Evolutionary conservation across 2,113 vertebrate species (phyloP), one percentile per base, ranked within the genome.

Genomic region (Pterocles burchelli): DNA sequence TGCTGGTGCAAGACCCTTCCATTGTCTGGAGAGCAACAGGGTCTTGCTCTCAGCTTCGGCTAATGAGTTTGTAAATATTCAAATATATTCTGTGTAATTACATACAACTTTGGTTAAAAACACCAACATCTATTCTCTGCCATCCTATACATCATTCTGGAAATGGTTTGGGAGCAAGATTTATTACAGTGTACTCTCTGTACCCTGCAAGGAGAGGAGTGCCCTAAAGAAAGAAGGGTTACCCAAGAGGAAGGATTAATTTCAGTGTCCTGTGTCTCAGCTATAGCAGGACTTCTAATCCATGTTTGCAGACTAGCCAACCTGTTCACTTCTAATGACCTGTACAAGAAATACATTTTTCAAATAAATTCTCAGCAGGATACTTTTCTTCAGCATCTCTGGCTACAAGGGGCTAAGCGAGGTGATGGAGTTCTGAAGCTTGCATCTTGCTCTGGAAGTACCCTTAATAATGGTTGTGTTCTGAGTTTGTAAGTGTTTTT

Each of bases 281-380:
- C 75, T 96, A 46, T 5, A 70, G 85, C 62, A 93, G 70, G 89
- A 75, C 34, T 88, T 95, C 70, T n/a, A 95, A 96, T 93, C 68
- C 70, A n/a, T 49, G 76, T 77, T 93, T 96, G 84, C 73, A 95
- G 83, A 66, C 54, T 80, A 90, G 86, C 93, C 96, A 96, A 72
- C 41, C 59, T 72, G 48, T 82, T 91, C 62, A 62, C 6, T 90
- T 93, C 59, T 88, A 86, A 93, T 45, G 73, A 88, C 54, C 57
- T 79, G 52, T n/a, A 41, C 59, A 93, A 93, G 57, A 85, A 97
- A 94, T 19, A 65, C 2, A 58, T 82, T 87, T 93, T 72, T 84
- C 73, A 89, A 76, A 70, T 18, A 33, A 96, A 95, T 84, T 76
- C 90, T 86, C 88, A 63, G 76, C 72, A 81, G 70, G 65, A 78